Evolutionary conservation across 1,140 invertebrate genomes (phyloP).

Genomic region (Drosophila saltans): DNA sequence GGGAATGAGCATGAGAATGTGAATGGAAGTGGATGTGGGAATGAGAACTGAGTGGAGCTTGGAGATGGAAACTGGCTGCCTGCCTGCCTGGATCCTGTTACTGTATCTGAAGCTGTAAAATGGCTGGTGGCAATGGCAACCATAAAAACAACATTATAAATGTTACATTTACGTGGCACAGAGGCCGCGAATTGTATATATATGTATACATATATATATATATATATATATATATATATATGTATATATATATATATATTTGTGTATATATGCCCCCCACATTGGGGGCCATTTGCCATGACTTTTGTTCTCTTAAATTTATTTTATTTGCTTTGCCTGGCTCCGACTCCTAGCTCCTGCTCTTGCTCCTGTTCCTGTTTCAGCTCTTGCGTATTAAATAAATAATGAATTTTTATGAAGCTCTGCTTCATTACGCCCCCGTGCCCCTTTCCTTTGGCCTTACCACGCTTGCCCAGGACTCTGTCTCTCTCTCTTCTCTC

Average conservation of each 20-base stretch:
- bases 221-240: background rate
- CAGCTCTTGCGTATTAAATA: constrained; percentile 73
- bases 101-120: constrained; percentile 28
- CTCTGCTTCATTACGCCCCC: constrained; percentile 74
- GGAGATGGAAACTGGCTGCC: background rate
- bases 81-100: background rate
- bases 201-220: background rate
- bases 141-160: constrained; percentile 81
- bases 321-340: constrained; percentile 68
- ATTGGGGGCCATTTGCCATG: constrained; percentile 37
- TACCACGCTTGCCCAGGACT: constrained; percentile 6
- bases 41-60: constrained; percentile 1
- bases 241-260: background rate
- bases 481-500: background rate
- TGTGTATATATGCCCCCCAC: constrained; percentile 18
- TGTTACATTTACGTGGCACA: constrained; percentile 74
- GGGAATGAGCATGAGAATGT: background rate
- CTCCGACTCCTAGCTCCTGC: constrained; percentile 8
- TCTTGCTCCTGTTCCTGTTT: constrained; percentile 10
- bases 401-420: constrained; percentile 81
- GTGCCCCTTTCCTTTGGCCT: constrained; percentile 1
- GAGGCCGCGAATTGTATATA: constrained; percentile 28
- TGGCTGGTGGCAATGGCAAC: constrained; percentile 51
- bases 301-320: constrained; percentile 77
- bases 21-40: background rate